A percentile compares a stretch with the other conserved stretches of the same genome.
These are phyloP conservation scores for Coracias cyanogaster DNA, from an alignment of 2,797 vertebrate species.

Conservation along the genomic window DNA sequence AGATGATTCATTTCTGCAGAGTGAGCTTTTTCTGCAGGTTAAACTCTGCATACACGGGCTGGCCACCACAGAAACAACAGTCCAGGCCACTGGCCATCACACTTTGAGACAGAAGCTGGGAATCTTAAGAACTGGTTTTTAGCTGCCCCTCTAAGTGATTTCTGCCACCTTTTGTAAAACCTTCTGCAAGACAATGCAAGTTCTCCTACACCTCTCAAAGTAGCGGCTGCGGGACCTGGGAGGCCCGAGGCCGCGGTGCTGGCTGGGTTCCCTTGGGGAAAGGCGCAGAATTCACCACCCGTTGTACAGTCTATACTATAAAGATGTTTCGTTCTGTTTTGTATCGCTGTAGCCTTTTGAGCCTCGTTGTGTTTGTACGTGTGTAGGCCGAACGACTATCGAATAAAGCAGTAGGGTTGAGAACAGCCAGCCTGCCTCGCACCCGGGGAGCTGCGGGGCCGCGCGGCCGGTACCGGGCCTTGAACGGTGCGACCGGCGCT, in stretches of 20 bases:
- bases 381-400: conserved; percentile 56
- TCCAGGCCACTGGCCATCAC: neutral
- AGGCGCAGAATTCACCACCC: neutral
- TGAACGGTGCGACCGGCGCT: accelerated
- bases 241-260: neutral
- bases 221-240: neutral
- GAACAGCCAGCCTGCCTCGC: neutral
- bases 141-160: neutral
- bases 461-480: accelerated
- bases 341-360: conserved; percentile 72
- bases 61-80: neutral
- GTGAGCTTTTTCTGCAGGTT: neutral
- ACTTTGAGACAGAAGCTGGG: neutral
- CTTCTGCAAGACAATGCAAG: neutral
- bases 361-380: conserved; percentile 74
- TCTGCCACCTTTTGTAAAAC: neutral
- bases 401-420: conserved; percentile 76
- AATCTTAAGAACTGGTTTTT: neutral
- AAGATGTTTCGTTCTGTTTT: conserved; percentile 27
- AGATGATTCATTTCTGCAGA: neutral
- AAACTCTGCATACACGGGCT: neutral
- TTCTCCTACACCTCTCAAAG: neutral
- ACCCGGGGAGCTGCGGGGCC: neutral
- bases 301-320: conserved; percentile 78
- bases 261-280: neutral